Evolutionary conservation across 2,888 invertebrate species (phyloP), one percentile per base, ranked within the genome.

Genomic region (Macaria notata): DNA sequence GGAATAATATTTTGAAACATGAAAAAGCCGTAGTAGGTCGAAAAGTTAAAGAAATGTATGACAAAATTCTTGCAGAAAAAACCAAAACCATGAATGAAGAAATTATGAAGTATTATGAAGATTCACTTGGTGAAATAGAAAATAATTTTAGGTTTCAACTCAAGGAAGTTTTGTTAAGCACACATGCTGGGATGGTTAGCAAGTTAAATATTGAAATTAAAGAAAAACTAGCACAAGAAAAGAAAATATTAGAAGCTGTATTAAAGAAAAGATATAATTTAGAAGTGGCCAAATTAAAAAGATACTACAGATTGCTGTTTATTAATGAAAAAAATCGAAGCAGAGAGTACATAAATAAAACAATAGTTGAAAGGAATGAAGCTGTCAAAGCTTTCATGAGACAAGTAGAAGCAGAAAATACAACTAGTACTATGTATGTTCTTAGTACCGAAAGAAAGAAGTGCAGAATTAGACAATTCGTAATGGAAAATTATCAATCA

Each of bases 401-500:
- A 61, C 83, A 83, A 70, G 71, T 82, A 50, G 81, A 88, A 69
- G 73, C 82, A 31, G 82, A 87, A 69, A 84, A 81, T 59, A 67
- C 79, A 36, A 84, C 87, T 4, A 81, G 82, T 54, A 83, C 84
- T 5, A 90, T 91, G 85, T 91, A 90, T 65, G 67, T 90, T 33
- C 81, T 91, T 81, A 83, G 86, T 49, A 72, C 78, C 4, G 89
- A 90, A 66, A 77, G 90, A 69, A 91, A 87, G 71, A 90, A 86
- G 71, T 90, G 90, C 68, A 83, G 68, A 70, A 79, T 91, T 2
- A 83, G 82, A 63, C 76, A 84, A 69, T 79, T 88, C 57, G 49
- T 84, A 4, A 57, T 90, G 55, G 76, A 89, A 64, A 85, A 74
- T 50, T 76, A 78, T 65, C 84, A 86, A 56, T 73, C 63, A 46